Evolutionary conservation across 2,888 invertebrate species (phyloP), one percentile per base, ranked within the genome.

Genomic region (Hipparchia sbordonii): DNA sequence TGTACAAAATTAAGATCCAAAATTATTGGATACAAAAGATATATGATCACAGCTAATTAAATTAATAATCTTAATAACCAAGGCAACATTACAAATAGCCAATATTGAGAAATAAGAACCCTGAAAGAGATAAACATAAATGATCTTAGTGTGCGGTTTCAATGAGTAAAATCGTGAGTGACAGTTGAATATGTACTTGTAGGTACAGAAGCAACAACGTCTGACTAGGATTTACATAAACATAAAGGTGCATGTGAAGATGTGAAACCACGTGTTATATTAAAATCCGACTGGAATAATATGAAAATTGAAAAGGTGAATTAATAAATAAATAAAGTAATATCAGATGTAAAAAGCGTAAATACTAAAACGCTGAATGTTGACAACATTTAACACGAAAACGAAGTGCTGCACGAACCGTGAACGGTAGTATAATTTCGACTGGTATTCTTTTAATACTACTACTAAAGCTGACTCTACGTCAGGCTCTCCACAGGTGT

Each of bases 141-240:
- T 33, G 13, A 52, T 67, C 67, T 8, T 23, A 54, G 59, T 63
- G 69, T 69, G 62, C 67, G 23, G 54, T 69, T 23, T 76, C 51
- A 71, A 65, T 60, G 66, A 52, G 73, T 70, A 68, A 71, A 73
- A 77, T 75, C 77, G 73, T 79, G 79, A 83, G 77, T 80, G 83
- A 82, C 83, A 85, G 78, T 79, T 80, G 82, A 85, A 83, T 83
- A 77, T 77, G 71, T 66, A 62, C 60, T 9, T 45, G 65, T 45
- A 70, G 69, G 57, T 66, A 65, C 70, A 62, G 59, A 63, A 51
- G 73, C 66, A 71, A 73, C 75, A 73, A 75, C 71, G 75, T 73
- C 75, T 63, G 57, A 61, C 12, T 51, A n/a, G 52, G 68, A 76
- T 76, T 74, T 65, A 70, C 76, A 74, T 74, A 75, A 68, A 67